Evolutionary conservation across 2,797 vertebrate genomes (phyloP), one percentile per base, ranked within the genome.

Genomic region (Xenops minutus): DNA sequence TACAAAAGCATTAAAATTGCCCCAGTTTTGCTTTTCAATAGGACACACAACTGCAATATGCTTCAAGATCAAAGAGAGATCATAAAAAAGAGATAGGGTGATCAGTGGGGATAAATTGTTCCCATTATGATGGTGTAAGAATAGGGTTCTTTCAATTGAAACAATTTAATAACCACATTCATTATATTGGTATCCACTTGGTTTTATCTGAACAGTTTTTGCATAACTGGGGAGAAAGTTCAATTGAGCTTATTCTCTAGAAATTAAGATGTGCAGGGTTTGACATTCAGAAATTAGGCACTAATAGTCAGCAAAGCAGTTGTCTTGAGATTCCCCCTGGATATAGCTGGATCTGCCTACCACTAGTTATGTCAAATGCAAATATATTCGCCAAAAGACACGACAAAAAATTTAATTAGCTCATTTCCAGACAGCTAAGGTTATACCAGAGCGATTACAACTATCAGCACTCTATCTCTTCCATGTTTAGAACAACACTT

Each of bases 1-100:
- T 99, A 99, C 99, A 99, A 99, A 99, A 99, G 99, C 99, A 99
- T 99, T 99, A 99, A 99, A 99, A 99, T 99, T 99, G 99, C 99
- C 99, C 99, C 99, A 99, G 99, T 99, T 99, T 99, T 99, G 97
- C 99, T 99, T 99, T 99, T 99, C 98, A 99, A 99, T 99, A 99
- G 99, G 99, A 99, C 98, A 99, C 99, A 99, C 99, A 98, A 99
- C 98, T 95, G 99, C 99, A 99, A 99, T 99, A 99, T 99, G 98
- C 99, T 99, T 98, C 98, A 98, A 99, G 99, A 99, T 99, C 99
- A 99, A 99, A 99, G 99, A 98, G 98, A 99, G 98, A 98, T 99
- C 98, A 98, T 98, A 99, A 98, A 98, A 98, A 99, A 98, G 98
- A 99, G 99, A 99, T 98, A 98, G 98, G 98, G 98, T 97, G 99